Percentiles rank a stretch among this genome's conserved stretches.
phyloP scores from a whole-genome alignment of 2,113 vertebrate genomes.

The Pachyramphus minor region DNA sequence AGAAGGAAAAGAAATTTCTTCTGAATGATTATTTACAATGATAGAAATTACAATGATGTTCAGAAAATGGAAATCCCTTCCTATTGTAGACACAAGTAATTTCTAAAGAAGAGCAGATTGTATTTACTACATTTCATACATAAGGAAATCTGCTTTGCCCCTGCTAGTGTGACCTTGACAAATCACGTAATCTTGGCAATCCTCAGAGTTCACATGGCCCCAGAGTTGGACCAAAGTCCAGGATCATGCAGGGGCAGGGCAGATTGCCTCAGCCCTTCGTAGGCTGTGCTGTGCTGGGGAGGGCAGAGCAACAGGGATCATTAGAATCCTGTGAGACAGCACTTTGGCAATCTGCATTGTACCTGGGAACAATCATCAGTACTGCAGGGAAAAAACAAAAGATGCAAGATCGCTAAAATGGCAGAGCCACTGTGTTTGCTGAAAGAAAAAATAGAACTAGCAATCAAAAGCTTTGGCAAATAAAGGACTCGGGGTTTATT shows the following conservation, averaged over 20 bases:
- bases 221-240: neutral
- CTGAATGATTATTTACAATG: neutral
- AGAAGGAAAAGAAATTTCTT: neutral
- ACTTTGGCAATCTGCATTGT: neutral
- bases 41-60: neutral
- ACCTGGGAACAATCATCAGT: neutral
- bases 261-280: neutral
- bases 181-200: neutral
- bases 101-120: neutral
- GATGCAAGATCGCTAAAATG: neutral
- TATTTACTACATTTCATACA: neutral
- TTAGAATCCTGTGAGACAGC: neutral
- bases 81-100: neutral
- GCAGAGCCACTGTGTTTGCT: neutral
- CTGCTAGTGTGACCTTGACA: neutral
- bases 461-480: neutral
- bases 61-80: neutral
- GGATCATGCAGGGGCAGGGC: accelerated
- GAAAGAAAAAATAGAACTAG: neutral
- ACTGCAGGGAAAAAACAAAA: neutral
- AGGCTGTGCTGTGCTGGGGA: neutral
- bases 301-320: neutral
- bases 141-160: neutral
- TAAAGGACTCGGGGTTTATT: neutral
- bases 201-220: neutral